Evolutionary conservation across 2,797 vertebrate genomes (phyloP), one percentile per base, ranked within the genome.

Genomic region (Garrulus glandarius): DNA sequence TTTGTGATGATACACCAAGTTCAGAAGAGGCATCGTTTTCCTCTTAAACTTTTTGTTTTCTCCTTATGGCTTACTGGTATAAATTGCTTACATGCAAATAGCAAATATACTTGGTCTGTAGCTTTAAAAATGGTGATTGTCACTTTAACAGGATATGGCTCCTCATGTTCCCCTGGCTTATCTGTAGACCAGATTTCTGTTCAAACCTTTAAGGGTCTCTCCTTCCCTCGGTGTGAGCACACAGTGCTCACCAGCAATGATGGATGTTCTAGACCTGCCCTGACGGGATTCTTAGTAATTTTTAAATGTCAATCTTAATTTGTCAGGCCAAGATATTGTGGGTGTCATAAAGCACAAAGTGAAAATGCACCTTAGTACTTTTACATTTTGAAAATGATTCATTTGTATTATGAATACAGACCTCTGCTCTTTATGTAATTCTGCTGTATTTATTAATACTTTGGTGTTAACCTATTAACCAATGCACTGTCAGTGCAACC

Each of bases 251-350:
- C 56, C 56, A 84, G 84, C 55, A 65, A 19, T 65, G 93, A 91
- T 56, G 61, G 93, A 94, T 89, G 69, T 60, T 67, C 79, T 68
- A 69, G 78, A 49, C 68, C 43, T 76, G 59, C 36, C 26, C 90
- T 89, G 86, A 84, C 68, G 84, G 79, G 68, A 50, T 65, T 69
- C 93, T 84, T 55, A 49, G 87, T 71, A 85, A 91, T 87, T 87
- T 95, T 96, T 67, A 89, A 83, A 91, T 78, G 92, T 78, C 92
- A 87, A 1, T 94, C 84, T 91, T 89, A 85, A 95, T 95, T 93
- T 79, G 74, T 90, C 91, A 75, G 57, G 65, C 86, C 88, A 91
- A 80, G 78, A 75, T 76, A 85, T 26, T 65, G 50, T 23, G 84
- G 37, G 53, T 94, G 65, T 76, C 50, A 59, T 46, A 83, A 83